phyloP scores from a whole-genome alignment of 2,888 invertebrate species.

The Fragum whitleyi region DNA sequence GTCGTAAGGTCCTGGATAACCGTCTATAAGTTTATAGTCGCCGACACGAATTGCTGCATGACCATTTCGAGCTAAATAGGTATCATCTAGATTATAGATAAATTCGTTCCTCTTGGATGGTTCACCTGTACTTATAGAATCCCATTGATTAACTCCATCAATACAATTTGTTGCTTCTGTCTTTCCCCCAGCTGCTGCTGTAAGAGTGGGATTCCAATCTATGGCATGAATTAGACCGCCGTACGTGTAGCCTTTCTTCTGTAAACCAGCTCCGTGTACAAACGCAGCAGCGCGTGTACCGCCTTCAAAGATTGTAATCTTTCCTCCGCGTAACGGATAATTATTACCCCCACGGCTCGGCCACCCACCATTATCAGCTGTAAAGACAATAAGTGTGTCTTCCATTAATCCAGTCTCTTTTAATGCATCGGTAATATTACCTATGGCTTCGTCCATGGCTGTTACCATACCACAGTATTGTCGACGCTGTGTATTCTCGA shows the following conservation, averaged over 20 bases:
- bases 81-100: slow-evolving; percentile 72
- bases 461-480: slow-evolving; percentile 88
- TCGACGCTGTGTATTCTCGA: slow-evolving; percentile 56
- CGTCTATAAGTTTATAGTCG: slow-evolving; percentile 85
- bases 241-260: slow-evolving; percentile 73
- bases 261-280: slow-evolving; percentile 80
- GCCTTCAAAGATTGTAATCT: slow-evolving; percentile 95
- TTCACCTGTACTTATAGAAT: slow-evolving; percentile 43
- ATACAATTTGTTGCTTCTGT: slow-evolving; percentile 46
- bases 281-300: slow-evolving; percentile 85
- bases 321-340: slow-evolving; percentile 86
- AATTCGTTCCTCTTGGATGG: slow-evolving; percentile 65
- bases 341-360: slow-evolving; percentile 80
- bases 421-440: slow-evolving; percentile 90
- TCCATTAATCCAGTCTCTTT: slow-evolving; percentile 89
- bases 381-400: slow-evolving; percentile 87
- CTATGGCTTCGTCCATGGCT: slow-evolving; percentile 93
- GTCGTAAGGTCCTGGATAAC: slow-evolving; percentile 79
- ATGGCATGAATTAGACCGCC: slow-evolving; percentile 85
- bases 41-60: slow-evolving; percentile 70
- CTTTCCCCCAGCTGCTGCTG: slow-evolving; percentile 82
- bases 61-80: slow-evolving; percentile 12
- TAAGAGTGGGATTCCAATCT: slow-evolving; percentile 86
- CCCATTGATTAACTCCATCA: slow-evolving; percentile 72
- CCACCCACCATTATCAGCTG: slow-evolving; percentile 81